Evolutionary conservation across 2,113 vertebrate genomes (phyloP).

Genomic region (Sarotherodon lohbergeri): DNA sequence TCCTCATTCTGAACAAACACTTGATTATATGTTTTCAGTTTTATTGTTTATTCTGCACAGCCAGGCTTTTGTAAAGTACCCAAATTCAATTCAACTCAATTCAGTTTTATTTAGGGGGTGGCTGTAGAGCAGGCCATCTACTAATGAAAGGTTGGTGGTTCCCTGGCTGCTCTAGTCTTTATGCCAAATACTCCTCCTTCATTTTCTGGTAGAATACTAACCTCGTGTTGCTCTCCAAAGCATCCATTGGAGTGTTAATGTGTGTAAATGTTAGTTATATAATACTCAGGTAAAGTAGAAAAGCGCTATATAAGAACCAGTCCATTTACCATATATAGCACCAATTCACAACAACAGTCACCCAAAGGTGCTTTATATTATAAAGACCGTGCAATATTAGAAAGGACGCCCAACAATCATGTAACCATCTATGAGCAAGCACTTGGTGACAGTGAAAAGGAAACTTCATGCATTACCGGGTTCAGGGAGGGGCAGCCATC

Average conservation of each 20-base stretch:
- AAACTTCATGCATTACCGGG: neutral
- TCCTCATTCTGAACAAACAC: neutral
- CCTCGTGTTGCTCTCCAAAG: neutral
- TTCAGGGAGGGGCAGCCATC: neutral
- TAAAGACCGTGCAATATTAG: neutral
- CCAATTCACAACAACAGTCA: neutral
- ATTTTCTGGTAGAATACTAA: neutral
- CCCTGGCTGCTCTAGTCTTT: neutral
- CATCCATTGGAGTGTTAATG: neutral
- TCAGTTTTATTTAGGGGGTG: neutral
- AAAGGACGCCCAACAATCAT: neutral
- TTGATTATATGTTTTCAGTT: neutral
- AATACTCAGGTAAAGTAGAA: neutral
- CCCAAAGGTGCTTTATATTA: neutral
- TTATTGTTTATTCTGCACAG: neutral
- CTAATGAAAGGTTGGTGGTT: neutral
- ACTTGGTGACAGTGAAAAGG: neutral
- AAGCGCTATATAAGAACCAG: neutral
- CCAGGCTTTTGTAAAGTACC: neutral
- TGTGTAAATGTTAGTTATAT: neutral
- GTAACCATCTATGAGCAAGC: neutral
- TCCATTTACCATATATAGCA: neutral
- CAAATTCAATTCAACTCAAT: neutral
- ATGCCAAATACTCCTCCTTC: neutral
- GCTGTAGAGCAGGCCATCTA: neutral